These are phyloP conservation scores for Solen grandis DNA, from an alignment of 1,140 invertebrate species.

Conservation along the genomic window DNA sequence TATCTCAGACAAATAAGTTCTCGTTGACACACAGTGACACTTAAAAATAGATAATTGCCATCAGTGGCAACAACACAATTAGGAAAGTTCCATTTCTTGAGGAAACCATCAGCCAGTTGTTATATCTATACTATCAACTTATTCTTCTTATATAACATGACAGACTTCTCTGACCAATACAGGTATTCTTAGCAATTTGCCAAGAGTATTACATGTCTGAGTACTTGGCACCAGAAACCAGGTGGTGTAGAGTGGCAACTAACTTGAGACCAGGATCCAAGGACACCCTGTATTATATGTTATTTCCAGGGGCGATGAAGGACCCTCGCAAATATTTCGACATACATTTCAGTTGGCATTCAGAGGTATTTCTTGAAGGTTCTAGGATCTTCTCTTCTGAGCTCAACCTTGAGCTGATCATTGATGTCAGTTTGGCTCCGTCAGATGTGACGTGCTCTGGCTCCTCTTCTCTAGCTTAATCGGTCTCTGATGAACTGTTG, in stretches of 20 bases:
- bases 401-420: slow-evolving; percentile 17
- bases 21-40: too few species aligned
- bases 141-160: slow-evolving; percentile 45
- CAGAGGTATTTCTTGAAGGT: slow-evolving; percentile 24
- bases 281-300: neutral
- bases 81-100: slow-evolving; percentile 79
- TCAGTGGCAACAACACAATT: slow-evolving; percentile 76
- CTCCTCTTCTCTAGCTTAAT: slow-evolving; percentile 24
- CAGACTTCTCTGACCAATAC: slow-evolving; percentile 25
- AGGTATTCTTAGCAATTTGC: slow-evolving; percentile 30
- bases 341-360: slow-evolving; percentile 15
- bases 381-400: slow-evolving; percentile 17
- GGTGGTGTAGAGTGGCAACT: slow-evolving; percentile 27
- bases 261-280: slow-evolving; percentile 20
- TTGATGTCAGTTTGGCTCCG: slow-evolving; percentile 10
- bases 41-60: too few species aligned
- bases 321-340: neutral
- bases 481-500: slow-evolving; percentile 34
- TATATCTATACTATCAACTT: too few species aligned
- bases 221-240: slow-evolving; percentile 41
- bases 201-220: slow-evolving; percentile 37
- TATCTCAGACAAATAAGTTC: too few species aligned
- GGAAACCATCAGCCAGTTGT: slow-evolving; percentile 61
- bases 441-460: slow-evolving; percentile 30
- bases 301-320: neutral